These are phyloP conservation scores for Bambusicola thoracicus DNA, from an alignment of 2,113 vertebrate genomes.

Conservation along the genomic window DNA sequence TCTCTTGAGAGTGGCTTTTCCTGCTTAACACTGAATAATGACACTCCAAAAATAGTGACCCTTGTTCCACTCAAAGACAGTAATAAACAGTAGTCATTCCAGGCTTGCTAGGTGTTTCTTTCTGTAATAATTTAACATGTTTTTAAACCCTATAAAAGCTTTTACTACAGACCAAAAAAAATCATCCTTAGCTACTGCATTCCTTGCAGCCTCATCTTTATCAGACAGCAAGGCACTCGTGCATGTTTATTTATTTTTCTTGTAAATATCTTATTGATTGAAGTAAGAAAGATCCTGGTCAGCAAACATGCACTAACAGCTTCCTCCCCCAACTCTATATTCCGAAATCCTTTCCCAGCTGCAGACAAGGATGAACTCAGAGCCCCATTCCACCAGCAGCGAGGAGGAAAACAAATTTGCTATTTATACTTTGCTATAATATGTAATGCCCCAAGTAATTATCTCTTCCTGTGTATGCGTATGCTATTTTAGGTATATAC, in stretches of 20 bases:
- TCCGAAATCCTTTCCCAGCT: slow-evolving; percentile 8
- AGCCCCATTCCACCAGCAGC: not conserved
- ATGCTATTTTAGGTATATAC: slow-evolving; percentile 2
- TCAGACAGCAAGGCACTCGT: not conserved
- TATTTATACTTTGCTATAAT: not conserved
- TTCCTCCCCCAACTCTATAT: not conserved
- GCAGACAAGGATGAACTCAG: not conserved
- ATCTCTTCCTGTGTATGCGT: slow-evolving; percentile 8
- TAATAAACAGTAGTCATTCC: not conserved
- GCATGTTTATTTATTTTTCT: not conserved
- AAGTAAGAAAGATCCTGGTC: not conserved
- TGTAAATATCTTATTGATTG: not conserved
- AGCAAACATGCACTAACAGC: not conserved
- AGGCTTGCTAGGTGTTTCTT: not conserved
- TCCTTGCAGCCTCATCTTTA: not conserved
- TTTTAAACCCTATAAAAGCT: not conserved
- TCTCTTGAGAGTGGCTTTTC: not conserved
- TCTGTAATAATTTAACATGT: not conserved
- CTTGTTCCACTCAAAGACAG: not conserved
- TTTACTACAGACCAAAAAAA: not conserved
- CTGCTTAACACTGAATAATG: not conserved
- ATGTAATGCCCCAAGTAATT: not conserved
- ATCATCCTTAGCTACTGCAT: not conserved
- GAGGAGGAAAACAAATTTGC: not conserved
- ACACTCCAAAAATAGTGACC: not conserved